Base-by-base conservation (phyloP, 2,113 vertebrate genomes). In the Phoenicopterus ruber region DNA sequence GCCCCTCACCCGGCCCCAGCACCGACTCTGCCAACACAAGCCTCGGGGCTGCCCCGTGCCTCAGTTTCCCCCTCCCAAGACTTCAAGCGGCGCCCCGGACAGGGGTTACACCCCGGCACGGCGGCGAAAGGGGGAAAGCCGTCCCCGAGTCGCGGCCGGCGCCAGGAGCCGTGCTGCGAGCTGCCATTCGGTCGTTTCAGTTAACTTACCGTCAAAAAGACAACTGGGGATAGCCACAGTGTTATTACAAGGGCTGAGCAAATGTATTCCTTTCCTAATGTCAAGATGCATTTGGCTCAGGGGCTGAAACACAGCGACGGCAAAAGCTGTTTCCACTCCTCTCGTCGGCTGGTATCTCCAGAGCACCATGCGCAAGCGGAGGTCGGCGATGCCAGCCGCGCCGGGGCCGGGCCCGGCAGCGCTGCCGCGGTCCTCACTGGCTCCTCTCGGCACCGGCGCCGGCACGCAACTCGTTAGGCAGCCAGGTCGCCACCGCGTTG, bases 211-310 rank as follows among this genome's bases (percentile, higher is more conserved):
- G 8, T 96, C 92, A 9, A 96, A 97, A 32, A 97, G 95, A 88
- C 93, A 96, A 79, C n/a, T 3, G 94, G 94, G 95, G 94, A 97
- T 84, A 95, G 90, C 88, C 24, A 94, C 91, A 69, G 96, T 69
- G 94, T 93, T 94, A 95, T 71, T 96, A 97, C 96, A 97, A 84
- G 97, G 94, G 90, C 86, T 57, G 96, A 97, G 95, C 97, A 97
- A 97, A 96, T 93, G 95, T 91, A 96, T 96, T 97, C 97, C 97
- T 97, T 97, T 97, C 88, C 95, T 96, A 95, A 94, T 4, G 97
- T 97, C 97, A 97, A 96, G 97, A 97, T 90, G 92, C 96, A 97
- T 97, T 97, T 97, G 97, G 96, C 97, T 97, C 96, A 91, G 91
- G 93, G 91, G 91, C 94, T 91, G 95, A 94, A 95, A 89, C 78